Evolutionary conservation across 2,113 vertebrate genomes (phyloP).

Genomic region (Ranitomeya variabilis): DNA sequence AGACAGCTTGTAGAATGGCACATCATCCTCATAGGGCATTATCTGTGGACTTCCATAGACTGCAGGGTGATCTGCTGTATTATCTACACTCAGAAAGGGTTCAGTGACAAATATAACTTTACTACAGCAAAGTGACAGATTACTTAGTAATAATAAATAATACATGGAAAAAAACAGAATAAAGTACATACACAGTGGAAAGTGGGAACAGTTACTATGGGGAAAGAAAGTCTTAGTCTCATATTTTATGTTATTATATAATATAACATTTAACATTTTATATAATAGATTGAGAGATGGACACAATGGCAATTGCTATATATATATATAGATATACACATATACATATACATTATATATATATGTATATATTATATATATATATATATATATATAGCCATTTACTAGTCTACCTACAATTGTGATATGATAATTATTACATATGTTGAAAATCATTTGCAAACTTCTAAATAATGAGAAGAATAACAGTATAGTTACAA

Average conservation of each 20-base stretch:
- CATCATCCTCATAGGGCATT: too few relatives aligned
- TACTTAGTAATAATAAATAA: too few relatives aligned
- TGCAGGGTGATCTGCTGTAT: too few relatives aligned
- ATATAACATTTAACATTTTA: neutral
- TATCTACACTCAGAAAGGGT: neutral
- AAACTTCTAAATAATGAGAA: neutral
- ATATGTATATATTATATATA: conserved; percentile 3
- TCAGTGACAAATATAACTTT: neutral
- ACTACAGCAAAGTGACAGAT: neutral
- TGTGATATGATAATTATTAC: neutral
- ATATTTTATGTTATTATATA: neutral
- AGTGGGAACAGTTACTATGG: too few relatives aligned
- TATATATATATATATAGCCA: conserved; percentile 9
- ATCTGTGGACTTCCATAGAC: too few relatives aligned
- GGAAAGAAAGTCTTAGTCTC: too few relatives aligned
- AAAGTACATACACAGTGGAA: too few relatives aligned
- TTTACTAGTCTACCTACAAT: too few relatives aligned
- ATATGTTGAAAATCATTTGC: neutral
- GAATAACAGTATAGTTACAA: neutral
- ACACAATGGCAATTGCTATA: neutral
- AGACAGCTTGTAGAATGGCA: too few relatives aligned
- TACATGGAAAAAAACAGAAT: too few relatives aligned
- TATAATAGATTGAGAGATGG: neutral
- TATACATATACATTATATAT: neutral
- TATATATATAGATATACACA: neutral